phyloP scores from a whole-genome alignment of 2,113 vertebrate species.

The Laticauda laticaudata region DNA sequence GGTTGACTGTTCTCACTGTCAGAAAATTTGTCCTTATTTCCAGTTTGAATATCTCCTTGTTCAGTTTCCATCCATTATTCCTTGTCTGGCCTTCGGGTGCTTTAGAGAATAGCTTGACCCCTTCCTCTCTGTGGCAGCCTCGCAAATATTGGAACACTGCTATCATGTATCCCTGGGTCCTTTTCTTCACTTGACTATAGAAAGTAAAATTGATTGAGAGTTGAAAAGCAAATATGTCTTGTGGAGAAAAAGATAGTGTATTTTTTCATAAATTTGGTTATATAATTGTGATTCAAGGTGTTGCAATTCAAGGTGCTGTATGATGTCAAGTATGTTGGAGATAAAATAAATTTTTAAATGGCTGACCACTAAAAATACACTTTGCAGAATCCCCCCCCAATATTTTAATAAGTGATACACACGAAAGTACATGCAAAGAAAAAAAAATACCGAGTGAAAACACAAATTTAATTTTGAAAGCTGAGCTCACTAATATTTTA shows the following conservation, averaged over 20 bases:
- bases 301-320: background rate
- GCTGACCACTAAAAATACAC: constrained; percentile 1
- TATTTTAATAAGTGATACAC: background rate
- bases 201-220: constrained; percentile 12
- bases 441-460: background rate
- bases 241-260: background rate
- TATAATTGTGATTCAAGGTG: background rate
- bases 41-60: too few relatives aligned
- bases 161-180: too few relatives aligned
- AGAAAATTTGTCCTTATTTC: too few relatives aligned
- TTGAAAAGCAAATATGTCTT: constrained; percentile 2
- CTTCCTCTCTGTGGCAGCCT: too few relatives aligned
- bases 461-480: background rate
- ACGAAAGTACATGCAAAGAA: constrained; percentile 3
- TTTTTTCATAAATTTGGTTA: background rate
- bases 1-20: too few relatives aligned
- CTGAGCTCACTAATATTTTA: background rate
- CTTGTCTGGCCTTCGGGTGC: too few relatives aligned
- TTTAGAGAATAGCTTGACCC: too few relatives aligned
- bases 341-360: background rate
- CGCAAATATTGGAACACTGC: too few relatives aligned
- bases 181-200: too few relatives aligned
- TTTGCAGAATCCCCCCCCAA: background rate
- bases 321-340: constrained; percentile 1
- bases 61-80: too few relatives aligned